phyloP scores from a whole-genome alignment of 92 coral and sea anemone species.

The Paramuricea clavata region DNA sequence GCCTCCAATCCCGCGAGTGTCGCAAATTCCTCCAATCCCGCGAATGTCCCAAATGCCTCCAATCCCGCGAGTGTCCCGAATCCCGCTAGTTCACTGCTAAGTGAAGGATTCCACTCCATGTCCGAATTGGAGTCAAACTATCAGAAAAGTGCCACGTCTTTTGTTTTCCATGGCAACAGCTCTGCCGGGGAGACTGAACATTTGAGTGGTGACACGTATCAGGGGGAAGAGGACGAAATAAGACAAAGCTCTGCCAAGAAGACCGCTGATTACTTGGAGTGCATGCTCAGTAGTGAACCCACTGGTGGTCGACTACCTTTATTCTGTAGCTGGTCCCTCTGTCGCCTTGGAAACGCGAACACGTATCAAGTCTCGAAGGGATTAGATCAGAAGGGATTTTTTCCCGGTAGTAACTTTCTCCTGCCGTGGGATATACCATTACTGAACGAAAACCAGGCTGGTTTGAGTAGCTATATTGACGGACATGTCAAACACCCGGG shows the following conservation, averaged over 20 bases:
- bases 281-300: conserved; percentile 92
- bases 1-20: conserved; percentile 64
- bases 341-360: conserved; percentile 89
- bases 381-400: conserved; percentile 95
- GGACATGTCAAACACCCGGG: conserved; percentile 90
- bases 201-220: conserved; percentile 72
- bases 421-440: conserved; percentile 99
- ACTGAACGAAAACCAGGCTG: conserved; percentile 82
- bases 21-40: conserved; percentile 16
- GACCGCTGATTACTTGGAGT: conserved; percentile 80
- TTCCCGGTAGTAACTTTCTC: conserved; percentile 94
- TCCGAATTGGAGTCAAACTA: conserved; percentile 93
- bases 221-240: conserved; percentile 47
- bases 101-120: conserved; percentile 87
- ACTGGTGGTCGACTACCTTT: conserved; percentile 82
- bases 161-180: conserved; percentile 86
- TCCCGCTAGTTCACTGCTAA: conserved; percentile 29
- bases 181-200: conserved; percentile 84
- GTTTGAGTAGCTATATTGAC: conserved; percentile 89
- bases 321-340: conserved; percentile 96
- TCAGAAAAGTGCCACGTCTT: conserved; percentile 89
- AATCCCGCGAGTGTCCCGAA: conserved; percentile 50
- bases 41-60: conserved; percentile 67
- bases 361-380: conserved; percentile 92
- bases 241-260: conserved; percentile 34